Evolutionary conservation across 2,113 vertebrate species (phyloP).

Genomic region (Varanus komodoensis): DNA sequence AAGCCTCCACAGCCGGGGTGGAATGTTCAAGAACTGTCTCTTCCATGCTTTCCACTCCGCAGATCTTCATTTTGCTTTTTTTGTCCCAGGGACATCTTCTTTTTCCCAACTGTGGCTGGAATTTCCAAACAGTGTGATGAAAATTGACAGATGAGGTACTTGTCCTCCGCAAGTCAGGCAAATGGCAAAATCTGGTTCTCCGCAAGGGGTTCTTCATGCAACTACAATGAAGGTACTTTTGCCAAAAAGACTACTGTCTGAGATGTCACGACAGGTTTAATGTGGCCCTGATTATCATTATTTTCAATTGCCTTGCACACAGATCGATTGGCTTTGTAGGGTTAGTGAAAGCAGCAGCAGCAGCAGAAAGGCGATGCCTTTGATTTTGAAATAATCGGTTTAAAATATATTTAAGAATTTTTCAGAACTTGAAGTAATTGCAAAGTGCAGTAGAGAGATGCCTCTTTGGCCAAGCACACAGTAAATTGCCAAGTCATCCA

Average conservation of each 20-base stretch:
- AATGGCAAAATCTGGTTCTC: too few species aligned
- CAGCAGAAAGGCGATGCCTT: not conserved
- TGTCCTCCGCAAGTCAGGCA: not conserved
- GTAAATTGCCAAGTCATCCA: not conserved
- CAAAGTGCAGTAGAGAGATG: not conserved
- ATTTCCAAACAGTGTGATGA: slow-evolving; percentile 1
- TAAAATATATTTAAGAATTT: slow-evolving; percentile 42
- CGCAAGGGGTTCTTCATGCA: not conserved
- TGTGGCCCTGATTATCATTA: not conserved
- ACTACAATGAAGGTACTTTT: not conserved
- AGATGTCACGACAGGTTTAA: not conserved
- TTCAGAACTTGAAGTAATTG: slow-evolving; percentile 45
- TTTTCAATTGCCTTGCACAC: not conserved
- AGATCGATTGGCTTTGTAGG: not conserved
- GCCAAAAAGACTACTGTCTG: not conserved
- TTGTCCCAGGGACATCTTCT: not conserved
- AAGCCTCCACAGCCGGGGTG: slow-evolving; percentile 13
- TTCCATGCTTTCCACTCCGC: slow-evolving; percentile 12
- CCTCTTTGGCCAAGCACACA: not conserved
- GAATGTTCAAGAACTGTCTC: slow-evolving; percentile 18
- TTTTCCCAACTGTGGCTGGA: not conserved
- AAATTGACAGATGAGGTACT: not conserved
- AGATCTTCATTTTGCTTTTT: slow-evolving; percentile 1
- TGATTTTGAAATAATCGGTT: not conserved
- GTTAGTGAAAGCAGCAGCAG: too few species aligned